These are phyloP conservation scores for Xiphophorus hellerii DNA, from an alignment of 2,113 vertebrate genomes.

Conservation along the genomic window DNA sequence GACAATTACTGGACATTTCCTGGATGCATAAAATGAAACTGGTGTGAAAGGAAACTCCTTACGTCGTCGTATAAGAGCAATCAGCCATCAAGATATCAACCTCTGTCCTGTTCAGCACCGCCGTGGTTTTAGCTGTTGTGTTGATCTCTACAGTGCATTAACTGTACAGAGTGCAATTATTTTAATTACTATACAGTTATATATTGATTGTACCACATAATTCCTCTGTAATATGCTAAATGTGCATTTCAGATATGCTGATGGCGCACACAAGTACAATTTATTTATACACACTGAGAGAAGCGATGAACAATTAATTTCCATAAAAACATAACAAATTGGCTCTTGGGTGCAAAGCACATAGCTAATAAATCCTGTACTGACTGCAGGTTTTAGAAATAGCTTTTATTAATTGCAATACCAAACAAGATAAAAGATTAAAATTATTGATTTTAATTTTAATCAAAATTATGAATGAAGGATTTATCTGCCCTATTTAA, in stretches of 20 bases:
- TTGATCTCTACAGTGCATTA: neutral
- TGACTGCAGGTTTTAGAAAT: constrained; percentile 6
- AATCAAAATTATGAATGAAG: neutral
- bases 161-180: constrained; percentile 21
- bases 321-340: constrained; percentile 43
- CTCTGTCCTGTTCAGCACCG: neutral
- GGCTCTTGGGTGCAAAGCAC: constrained; percentile 27
- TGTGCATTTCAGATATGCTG: constrained; percentile 34
- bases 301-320: constrained; percentile 43
- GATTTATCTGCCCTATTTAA: neutral
- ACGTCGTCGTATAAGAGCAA: neutral
- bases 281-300: neutral
- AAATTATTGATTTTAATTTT: too few species aligned
- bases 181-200: constrained; percentile 36
- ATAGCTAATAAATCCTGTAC: constrained; percentile 41
- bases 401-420: neutral
- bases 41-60: neutral
- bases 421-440: neutral
- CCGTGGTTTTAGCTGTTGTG: neutral
- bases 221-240: constrained; percentile 37
- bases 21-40: neutral
- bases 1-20: neutral
- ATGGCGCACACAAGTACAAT: constrained; percentile 15
- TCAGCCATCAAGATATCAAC: neutral
- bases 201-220: constrained; percentile 41